These are phyloP conservation scores for Perodicticus potto DNA, from an alignment of 2,797 vertebrate genomes.

Conservation along the genomic window DNA sequence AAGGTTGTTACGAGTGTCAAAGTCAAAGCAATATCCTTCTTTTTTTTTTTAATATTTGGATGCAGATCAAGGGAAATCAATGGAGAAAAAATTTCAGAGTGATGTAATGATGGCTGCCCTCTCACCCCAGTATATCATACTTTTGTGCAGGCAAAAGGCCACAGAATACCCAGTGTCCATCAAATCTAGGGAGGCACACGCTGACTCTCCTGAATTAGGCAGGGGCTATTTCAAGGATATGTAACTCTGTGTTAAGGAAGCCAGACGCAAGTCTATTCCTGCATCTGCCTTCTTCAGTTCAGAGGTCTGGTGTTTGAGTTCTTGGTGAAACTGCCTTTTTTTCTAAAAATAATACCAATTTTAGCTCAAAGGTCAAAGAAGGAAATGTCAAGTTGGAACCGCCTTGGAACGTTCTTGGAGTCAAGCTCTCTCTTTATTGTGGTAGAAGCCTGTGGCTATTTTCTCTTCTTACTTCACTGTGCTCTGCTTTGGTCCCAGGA, in stretches of 20 bases:
- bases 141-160: background rate
- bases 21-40: background rate
- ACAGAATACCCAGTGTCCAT: background rate
- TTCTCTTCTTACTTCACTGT: constrained; percentile 71
- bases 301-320: background rate
- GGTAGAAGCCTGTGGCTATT: constrained; percentile 61
- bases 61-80: background rate
- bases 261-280: background rate
- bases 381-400: constrained; percentile 76
- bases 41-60: constrained; percentile 30
- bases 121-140: background rate
- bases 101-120: background rate
- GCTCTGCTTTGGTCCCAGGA: background rate
- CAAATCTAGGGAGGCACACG: rapidly evolving
- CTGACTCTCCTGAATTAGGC: background rate
- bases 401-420: constrained; percentile 73
- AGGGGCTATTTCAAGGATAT: background rate
- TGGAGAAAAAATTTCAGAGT: background rate
- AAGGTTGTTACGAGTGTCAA: background rate
- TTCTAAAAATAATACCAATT: constrained; percentile 56
- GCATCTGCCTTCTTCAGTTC: constrained; percentile 19
- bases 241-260: background rate
- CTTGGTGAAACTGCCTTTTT: background rate
- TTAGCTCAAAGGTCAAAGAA: constrained; percentile 71
- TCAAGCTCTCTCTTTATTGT: background rate